Percentiles rank a stretch among this genome's conserved stretches.
phyloP scores from a whole-genome alignment of 2,797 vertebrate species.

The Danionella dracula region DNA sequence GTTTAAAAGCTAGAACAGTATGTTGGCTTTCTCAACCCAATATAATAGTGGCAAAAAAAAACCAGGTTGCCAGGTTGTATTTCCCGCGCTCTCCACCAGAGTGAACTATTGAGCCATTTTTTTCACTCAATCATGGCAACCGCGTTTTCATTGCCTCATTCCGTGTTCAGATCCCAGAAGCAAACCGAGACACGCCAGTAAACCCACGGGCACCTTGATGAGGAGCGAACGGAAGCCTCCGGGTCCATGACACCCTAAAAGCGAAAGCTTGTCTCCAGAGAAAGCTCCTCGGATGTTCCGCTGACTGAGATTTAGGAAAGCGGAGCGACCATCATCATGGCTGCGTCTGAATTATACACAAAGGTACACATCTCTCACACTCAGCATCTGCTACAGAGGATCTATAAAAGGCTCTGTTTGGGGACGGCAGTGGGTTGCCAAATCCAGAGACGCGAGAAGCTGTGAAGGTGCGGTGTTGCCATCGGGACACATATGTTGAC shows the following conservation, averaged over 20 bases:
- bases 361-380: constrained; percentile 75
- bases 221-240: constrained; percentile 30
- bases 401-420: too few relatives aligned
- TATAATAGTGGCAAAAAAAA: neutral
- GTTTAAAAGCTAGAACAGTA: too few relatives aligned
- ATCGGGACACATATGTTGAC: neutral
- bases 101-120: constrained; percentile 42
- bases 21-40: too few relatives aligned
- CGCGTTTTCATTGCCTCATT: constrained; percentile 56
- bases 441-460: neutral
- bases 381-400: neutral
- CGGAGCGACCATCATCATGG: constrained; percentile 70
- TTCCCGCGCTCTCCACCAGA: constrained; percentile 42
- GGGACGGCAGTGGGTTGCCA: neutral
- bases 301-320: constrained; percentile 49
- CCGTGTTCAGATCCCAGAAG: constrained; percentile 72
- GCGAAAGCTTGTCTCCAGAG: neutral
- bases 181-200: constrained; percentile 70
- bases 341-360: constrained; percentile 91
- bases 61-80: neutral
- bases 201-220: constrained; percentile 41
- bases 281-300: neutral
- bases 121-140: constrained; percentile 3
- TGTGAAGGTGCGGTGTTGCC: neutral
- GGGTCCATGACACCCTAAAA: constrained; percentile 11